Evolutionary conservation across 2,113 vertebrate genomes (phyloP).

Genomic region (Prietella phreatophila): DNA sequence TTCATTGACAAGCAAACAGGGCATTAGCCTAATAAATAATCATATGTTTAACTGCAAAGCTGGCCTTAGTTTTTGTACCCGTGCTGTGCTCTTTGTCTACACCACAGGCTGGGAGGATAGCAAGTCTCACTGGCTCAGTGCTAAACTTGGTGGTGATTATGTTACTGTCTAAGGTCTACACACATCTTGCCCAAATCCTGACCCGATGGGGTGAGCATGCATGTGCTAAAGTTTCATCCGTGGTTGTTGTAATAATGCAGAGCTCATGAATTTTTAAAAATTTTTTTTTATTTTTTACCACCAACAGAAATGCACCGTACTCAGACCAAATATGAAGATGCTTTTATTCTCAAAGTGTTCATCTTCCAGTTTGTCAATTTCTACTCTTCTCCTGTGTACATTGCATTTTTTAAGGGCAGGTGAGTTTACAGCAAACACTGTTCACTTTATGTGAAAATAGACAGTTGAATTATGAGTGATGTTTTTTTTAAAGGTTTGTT

Average conservation of each 20-base stretch:
- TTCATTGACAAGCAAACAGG: neutral
- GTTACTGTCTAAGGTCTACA: constrained; percentile 75
- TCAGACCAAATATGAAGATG: constrained; percentile 78
- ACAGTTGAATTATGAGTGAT: neutral
- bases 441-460: constrained; percentile 6
- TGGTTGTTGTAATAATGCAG: neutral
- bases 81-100: neutral
- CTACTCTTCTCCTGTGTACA: constrained; percentile 79
- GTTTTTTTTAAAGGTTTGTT: constrained; percentile 66
- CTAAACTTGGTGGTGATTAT: constrained; percentile 76
- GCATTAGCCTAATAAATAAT: neutral
- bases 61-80: neutral
- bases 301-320: constrained; percentile 79
- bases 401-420: constrained; percentile 83
- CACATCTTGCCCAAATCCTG: constrained; percentile 75
- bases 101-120: constrained; percentile 74
- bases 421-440: constrained; percentile 36
- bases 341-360: constrained; percentile 81
- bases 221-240: neutral
- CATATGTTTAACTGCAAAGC: neutral
- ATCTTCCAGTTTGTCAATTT: constrained; percentile 83
- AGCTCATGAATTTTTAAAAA: neutral
- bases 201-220: constrained; percentile 75
- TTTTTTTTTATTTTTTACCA: constrained; percentile 3
- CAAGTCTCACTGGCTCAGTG: constrained; percentile 74